Evolutionary conservation across 2,888 invertebrate species (phyloP).

Genomic region (Empis stercorea): DNA sequence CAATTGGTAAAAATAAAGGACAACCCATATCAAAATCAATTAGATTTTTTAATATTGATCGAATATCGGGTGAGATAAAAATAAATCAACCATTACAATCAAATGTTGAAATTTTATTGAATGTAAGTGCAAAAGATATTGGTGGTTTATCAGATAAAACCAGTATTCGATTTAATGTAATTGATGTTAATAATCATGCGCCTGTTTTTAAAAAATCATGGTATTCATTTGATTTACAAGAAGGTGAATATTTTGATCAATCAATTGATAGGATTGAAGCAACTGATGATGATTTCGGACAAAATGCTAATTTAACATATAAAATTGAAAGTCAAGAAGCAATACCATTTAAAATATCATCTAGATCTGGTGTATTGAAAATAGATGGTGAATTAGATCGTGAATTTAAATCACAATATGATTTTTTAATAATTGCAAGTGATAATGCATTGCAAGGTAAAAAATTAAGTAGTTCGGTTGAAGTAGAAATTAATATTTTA

Average conservation of each 20-base stretch:
- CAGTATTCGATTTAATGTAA: conserved; percentile 55
- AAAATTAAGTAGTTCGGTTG: conserved; percentile 56
- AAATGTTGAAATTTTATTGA: conserved; percentile 61
- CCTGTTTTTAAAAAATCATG: conserved; percentile 71
- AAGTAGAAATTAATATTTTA: conserved; percentile 66
- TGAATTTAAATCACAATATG: conserved; percentile 55
- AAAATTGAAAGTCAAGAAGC: conserved; percentile 42
- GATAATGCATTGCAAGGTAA: conserved; percentile 52
- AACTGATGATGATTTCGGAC: conserved; percentile 64
- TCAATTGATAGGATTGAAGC: conserved; percentile 66
- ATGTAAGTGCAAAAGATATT: conserved; percentile 62
- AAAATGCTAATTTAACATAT: conserved; percentile 67
- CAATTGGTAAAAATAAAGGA: conserved; percentile 21
- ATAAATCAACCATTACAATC: conserved; percentile 58
- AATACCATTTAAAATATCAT: conserved; percentile 58
- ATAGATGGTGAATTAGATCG: conserved; percentile 67
- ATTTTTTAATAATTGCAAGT: conserved; percentile 56
- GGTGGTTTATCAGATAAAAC: conserved; percentile 60
- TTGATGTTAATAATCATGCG: conserved; percentile 72
- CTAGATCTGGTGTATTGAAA: conserved; percentile 52
- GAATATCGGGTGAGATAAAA: conserved; percentile 59
- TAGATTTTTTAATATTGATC: conserved; percentile 60
- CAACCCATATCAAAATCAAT: conserved; percentile 35
- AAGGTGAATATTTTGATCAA: conserved; percentile 58
- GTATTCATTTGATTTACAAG: conserved; percentile 71